phyloP scores from a whole-genome alignment of 23 tunicate genomes.

The Botrylloides violaceus region DNA sequence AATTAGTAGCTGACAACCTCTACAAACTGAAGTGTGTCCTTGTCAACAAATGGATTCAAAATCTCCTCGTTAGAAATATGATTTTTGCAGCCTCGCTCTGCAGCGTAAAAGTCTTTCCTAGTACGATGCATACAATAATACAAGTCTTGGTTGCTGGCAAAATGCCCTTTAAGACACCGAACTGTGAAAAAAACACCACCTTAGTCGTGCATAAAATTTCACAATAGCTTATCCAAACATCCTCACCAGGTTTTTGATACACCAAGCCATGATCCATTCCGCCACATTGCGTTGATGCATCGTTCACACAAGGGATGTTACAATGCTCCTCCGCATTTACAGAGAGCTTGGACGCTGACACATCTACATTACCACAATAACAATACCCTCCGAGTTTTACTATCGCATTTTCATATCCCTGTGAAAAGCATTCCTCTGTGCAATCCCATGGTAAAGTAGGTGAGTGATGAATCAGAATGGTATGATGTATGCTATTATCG shows the following conservation, averaged over 20 bases:
- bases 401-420: conserved; percentile 23
- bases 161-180: not conserved
- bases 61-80: conserved; percentile 1
- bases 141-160: not conserved
- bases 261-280: conserved; percentile 5
- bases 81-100: not conserved
- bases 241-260: conserved; percentile 28
- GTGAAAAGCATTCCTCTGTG: not conserved
- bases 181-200: not conserved
- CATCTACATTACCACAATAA: conserved; percentile 9
- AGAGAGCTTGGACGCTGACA: not conserved
- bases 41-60: not conserved
- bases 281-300: conserved; percentile 1
- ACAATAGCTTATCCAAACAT: not conserved
- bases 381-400: not conserved
- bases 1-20: no score
- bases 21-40: not conserved
- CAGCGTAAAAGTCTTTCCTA: not conserved
- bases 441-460: conserved; percentile 5
- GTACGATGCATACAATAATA: conserved; percentile 11
- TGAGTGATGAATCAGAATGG: not conserved
- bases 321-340: not conserved
- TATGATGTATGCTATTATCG: not conserved
- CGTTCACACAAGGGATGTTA: conserved; percentile 2
- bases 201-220: not conserved